Percentiles rank a stretch among this genome's conserved stretches.
Evolutionary conservation across 2,888 invertebrate genomes (phyloP).

Genomic region (Synanthedon formicaeformis): DNA sequence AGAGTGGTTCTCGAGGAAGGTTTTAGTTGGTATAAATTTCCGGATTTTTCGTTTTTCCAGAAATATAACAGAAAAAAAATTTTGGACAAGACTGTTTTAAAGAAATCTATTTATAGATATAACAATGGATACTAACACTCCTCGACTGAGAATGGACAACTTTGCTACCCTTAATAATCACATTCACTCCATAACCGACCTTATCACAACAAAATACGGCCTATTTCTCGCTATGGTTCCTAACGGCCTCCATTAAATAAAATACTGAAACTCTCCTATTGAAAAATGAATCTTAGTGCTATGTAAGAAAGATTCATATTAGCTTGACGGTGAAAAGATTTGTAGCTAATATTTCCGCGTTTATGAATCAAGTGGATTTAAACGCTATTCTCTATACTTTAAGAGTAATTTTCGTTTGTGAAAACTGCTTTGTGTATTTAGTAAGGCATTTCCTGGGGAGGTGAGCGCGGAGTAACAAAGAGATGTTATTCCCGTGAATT

Average conservation of each 20-base stretch:
- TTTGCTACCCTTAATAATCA: slow-evolving; percentile 30
- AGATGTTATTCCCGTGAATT: not conserved
- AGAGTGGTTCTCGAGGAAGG: no score
- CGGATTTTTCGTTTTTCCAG: no score
- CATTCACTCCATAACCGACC: slow-evolving; percentile 20
- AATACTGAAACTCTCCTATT: slow-evolving; percentile 1
- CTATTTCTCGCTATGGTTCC: slow-evolving; percentile 14
- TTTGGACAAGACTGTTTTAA: no score
- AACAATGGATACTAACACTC: slow-evolving; percentile 39
- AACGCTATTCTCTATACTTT: not conserved
- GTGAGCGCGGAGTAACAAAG: not conserved
- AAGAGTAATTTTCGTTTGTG: not conserved
- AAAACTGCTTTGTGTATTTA: not conserved
- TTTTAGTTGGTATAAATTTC: no score
- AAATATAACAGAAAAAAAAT: no score
- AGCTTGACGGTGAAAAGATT: not conserved
- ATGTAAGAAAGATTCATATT: not conserved
- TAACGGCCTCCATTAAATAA: slow-evolving; percentile 27
- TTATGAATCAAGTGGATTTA: not conserved
- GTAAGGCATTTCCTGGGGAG: not conserved
- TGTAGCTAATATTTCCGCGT: not conserved
- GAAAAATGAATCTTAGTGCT: not conserved
- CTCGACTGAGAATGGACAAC: slow-evolving; percentile 40
- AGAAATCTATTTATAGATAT: slow-evolving; percentile 16
- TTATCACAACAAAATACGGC: slow-evolving; percentile 9